phyloP scores from a whole-genome alignment of 2,888 invertebrate species.

The Meandrusa payeni region DNA sequence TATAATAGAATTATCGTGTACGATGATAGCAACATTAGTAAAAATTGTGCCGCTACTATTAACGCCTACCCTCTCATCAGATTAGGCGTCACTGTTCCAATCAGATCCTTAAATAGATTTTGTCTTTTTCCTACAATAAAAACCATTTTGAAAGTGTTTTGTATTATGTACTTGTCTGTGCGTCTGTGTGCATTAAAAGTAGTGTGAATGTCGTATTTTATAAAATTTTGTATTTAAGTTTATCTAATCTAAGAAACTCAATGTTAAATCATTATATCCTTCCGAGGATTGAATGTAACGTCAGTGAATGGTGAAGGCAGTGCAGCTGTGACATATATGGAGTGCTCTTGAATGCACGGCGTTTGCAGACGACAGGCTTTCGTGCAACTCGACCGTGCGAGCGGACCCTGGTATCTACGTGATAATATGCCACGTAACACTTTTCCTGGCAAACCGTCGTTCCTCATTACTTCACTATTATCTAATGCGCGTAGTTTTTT shows the following conservation, averaged over 20 bases:
- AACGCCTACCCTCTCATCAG: no score
- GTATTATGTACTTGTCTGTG: no score
- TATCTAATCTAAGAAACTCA: constrained; percentile 32
- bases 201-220: no score
- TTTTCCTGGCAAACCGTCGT: constrained; percentile 33
- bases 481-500: constrained; percentile 42
- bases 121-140: no score
- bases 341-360: constrained; percentile 33
- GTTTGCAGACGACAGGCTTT: constrained; percentile 34
- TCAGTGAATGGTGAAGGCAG: neutral
- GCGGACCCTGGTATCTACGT: constrained; percentile 30
- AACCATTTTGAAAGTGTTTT: no score
- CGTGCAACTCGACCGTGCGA: constrained; percentile 33
- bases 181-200: no score
- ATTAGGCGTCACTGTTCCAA: no score
- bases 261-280: constrained; percentile 9
- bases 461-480: constrained; percentile 36
- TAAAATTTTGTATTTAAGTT: no score
- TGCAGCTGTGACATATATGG: constrained; percentile 1
- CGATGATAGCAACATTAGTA: no score
- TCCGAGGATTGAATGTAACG: constrained; percentile 2
- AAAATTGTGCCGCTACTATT: no score
- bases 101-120: no score
- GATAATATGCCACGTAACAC: constrained; percentile 37
- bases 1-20: no score